Base-by-base conservation (phyloP, 1,140 invertebrate species). In the Lepidostoma basale region DNA sequence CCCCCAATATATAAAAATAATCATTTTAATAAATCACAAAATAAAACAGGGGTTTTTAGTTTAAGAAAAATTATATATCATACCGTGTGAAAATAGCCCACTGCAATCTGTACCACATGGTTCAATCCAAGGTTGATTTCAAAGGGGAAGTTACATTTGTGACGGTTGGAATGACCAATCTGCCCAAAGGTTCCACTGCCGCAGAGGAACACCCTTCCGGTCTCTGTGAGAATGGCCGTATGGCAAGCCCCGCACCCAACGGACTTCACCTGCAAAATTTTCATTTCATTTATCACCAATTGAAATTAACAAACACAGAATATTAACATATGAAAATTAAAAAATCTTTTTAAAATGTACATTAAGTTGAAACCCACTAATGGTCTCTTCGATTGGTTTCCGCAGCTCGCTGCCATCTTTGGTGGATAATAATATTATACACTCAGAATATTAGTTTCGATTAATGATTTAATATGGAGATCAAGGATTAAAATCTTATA, bases 1-100 rank as follows among this genome's bases (percentile, higher is more conserved):
- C n/a, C n/a, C n/a, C n/a, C n/a, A 36, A 36, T 36, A 36, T 36
- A 36, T 36, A 36, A 36, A 36, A 36, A 6, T 8, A 36, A 36
- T 36, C 33, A 36, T 36, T 36, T 36, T 36, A 36, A 8, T 36
- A 36, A 36, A 36, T 36, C 6, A 36, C n/a, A n/a, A n/a, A 36
- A 6, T 36, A 36, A 36, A 8, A 36, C 33, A 36, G 33, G n/a
- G 33, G 6, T 9, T 10, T 45, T 49, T 20, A 16, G 3, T 18
- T 3, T 56, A 9, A 23, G 28, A 56, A n/a, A n/a, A n/a, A n/a
- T n/a, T n/a, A n/a, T n/a, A n/a, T n/a, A n/a, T n/a, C 42, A 42
- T 44, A 73, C 70, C n/a, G 70, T 73, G 59, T 73, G 70, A 42
- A 67, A 73, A 63, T 73, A 67, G 12, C 70, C 70, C 12, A 69